Evolutionary conservation across 2,113 vertebrate species (phyloP).

Genomic region (Melanostigma gelatinosum): DNA sequence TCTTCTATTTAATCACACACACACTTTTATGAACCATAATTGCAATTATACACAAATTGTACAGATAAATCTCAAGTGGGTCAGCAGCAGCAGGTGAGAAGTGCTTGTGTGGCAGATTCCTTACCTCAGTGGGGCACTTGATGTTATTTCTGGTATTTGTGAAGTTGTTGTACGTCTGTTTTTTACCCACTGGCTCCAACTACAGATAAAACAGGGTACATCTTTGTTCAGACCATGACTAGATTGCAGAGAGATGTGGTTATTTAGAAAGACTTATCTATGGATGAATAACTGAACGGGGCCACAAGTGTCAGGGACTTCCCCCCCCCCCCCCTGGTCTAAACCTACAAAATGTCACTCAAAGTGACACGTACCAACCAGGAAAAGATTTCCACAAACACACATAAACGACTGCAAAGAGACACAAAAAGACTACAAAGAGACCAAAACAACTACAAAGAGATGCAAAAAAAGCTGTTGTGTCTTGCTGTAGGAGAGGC

Average conservation of each 20-base stretch:
- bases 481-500: background rate
- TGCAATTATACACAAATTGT: background rate
- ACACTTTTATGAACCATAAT: background rate
- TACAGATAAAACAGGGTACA: slow-evolving; percentile 68
- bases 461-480: background rate
- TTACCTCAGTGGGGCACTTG: slow-evolving; percentile 89
- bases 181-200: slow-evolving; percentile 90
- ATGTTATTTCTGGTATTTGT: slow-evolving; percentile 84
- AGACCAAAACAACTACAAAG: background rate
- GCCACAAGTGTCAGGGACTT: background rate
- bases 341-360: background rate
- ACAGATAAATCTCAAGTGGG: slow-evolving; percentile 4
- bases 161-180: slow-evolving; percentile 90
- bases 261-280: background rate
- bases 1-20: background rate
- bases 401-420: background rate
- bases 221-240: slow-evolving; percentile 1
- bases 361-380: background rate
- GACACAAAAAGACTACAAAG: background rate
- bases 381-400: background rate
- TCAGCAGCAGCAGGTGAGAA: background rate
- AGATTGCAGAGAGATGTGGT: background rate
- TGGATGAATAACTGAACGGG: background rate
- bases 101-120: slow-evolving; percentile 57
- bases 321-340: too few species aligned